These are phyloP conservation scores for Scelioninae gen. 2 DNA, from an alignment of 2,888 invertebrate species.

Conservation along the genomic window DNA sequence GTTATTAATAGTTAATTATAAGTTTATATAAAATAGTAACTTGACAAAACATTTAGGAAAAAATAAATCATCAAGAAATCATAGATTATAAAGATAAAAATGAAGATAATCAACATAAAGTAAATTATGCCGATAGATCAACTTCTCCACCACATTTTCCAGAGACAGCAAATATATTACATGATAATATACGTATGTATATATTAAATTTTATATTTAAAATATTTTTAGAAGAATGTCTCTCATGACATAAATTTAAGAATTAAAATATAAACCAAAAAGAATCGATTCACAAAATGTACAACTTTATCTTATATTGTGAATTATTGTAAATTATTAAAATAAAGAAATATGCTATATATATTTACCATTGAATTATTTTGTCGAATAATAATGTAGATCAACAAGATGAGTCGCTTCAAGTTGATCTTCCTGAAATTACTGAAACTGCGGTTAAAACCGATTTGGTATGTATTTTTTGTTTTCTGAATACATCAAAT, in stretches of 20 bases:
- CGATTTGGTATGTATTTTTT: slow-evolving; percentile 2
- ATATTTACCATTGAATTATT: neutral
- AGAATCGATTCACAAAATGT: too few species aligned
- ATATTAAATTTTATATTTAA: slow-evolving; percentile 1
- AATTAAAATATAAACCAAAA: too few species aligned
- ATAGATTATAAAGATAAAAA: neutral
- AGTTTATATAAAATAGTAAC: too few species aligned
- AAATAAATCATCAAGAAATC: neutral
- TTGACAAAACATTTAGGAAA: too few species aligned
- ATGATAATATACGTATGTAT: slow-evolving; percentile 2
- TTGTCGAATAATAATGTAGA: slow-evolving; percentile 5
- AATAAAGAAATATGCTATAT: too few species aligned
- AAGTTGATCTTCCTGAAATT: slow-evolving; percentile 9
- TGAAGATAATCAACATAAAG: neutral
- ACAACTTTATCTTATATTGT: too few species aligned
- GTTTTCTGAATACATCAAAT: neutral
- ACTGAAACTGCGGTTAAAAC: neutral
- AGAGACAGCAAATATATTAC: neutral
- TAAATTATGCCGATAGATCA: neutral
- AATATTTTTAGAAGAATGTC: too few species aligned
- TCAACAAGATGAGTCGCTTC: slow-evolving; percentile 29
- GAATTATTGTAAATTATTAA: too few species aligned
- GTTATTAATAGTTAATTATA: too few species aligned
- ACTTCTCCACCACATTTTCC: neutral
- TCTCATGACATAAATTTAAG: too few species aligned